phyloP scores from a whole-genome alignment of 2,113 vertebrate genomes.

The Microcebus tavaratra region DNA sequence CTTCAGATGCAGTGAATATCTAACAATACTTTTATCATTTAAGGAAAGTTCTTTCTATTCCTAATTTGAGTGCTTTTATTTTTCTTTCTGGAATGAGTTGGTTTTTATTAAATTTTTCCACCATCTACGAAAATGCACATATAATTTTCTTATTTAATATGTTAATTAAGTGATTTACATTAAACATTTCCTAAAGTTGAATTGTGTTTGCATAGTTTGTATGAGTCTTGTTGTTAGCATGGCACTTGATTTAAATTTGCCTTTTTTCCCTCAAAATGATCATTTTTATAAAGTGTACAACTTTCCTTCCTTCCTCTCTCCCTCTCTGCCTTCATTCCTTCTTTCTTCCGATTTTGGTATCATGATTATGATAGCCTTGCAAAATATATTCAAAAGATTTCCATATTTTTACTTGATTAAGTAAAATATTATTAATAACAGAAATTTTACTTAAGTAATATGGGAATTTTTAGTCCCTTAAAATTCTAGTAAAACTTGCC shows the following conservation, averaged over 20 bases:
- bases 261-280: not conserved
- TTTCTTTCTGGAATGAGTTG: not conserved
- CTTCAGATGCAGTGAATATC: not conserved
- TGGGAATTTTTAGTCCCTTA: not conserved
- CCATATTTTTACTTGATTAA: not conserved
- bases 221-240: not conserved
- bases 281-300: not conserved
- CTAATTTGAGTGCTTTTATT: not conserved
- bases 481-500: not conserved
- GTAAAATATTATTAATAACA: not conserved
- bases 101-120: not conserved
- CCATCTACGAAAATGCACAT: not conserved
- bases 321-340: not conserved
- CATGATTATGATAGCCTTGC: not conserved
- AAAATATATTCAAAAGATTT: not conserved
- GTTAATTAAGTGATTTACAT: not conserved
- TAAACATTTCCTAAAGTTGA: not conserved
- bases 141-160: not conserved
- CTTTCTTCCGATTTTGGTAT: not conserved
- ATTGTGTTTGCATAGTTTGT: not conserved
- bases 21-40: not conserved
- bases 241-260: not conserved
- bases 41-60: not conserved
- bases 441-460: not conserved
- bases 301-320: not conserved